A percentile compares a stretch with the other conserved stretches of the same genome.
phyloP scores from a whole-genome alignment of 2,113 vertebrate species.

The Willisornis vidua region DNA sequence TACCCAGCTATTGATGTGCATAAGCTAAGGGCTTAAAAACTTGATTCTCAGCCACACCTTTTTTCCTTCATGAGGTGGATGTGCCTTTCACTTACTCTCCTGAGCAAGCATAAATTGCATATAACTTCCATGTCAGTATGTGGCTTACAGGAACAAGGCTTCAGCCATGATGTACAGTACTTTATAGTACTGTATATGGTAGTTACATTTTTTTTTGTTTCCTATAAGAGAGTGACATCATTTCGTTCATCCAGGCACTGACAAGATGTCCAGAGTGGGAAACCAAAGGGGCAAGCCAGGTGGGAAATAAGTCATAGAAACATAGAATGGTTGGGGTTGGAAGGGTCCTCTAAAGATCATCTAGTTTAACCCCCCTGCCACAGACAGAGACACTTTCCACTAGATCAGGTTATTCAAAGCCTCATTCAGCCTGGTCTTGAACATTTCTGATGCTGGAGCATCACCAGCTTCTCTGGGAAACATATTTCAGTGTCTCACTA shows the following conservation, averaged over 20 bases:
- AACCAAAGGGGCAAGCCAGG: not conserved
- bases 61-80: not conserved
- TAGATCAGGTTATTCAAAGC: not conserved
- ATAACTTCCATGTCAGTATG: not conserved
- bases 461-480: not conserved
- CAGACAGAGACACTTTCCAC: not conserved
- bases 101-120: not conserved
- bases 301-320: not conserved
- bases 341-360: not conserved
- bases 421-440: not conserved
- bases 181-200: not conserved
- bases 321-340: not conserved
- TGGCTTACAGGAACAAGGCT: not conserved
- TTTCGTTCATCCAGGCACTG: not conserved
- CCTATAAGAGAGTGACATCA: not conserved
- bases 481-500: not conserved
- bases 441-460: not conserved
- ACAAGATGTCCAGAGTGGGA: not conserved
- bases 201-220: not conserved
- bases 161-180: not conserved
- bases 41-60: not conserved
- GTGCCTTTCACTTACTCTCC: not conserved
- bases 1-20: not conserved
- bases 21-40: not conserved
- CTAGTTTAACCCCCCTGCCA: not conserved